These are phyloP conservation scores for Ammospiza caudacuta DNA, from an alignment of 2,113 vertebrate genomes.

Conservation along the genomic window DNA sequence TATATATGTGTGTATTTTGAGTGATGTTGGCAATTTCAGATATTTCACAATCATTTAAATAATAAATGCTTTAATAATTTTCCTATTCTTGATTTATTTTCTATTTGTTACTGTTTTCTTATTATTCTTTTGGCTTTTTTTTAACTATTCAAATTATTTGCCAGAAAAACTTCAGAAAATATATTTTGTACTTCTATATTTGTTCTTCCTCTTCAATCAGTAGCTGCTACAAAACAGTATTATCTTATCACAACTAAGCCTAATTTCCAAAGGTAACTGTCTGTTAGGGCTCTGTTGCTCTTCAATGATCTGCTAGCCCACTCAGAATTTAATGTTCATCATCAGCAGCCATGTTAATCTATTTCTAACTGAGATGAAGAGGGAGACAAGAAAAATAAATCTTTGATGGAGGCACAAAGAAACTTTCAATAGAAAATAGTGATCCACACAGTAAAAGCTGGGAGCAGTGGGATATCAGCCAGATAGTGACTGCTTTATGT, in stretches of 20 bases:
- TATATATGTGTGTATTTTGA: not conserved
- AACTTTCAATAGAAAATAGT: not conserved
- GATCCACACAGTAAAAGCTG: not conserved
- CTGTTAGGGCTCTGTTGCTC: not conserved
- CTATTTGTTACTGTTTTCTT: not conserved
- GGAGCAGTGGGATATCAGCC: not conserved
- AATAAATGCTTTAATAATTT: not conserved
- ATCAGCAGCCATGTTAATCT: not conserved
- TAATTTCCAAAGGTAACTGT: not conserved
- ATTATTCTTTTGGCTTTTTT: not conserved
- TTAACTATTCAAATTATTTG: not conserved
- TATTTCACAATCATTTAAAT: not conserved
- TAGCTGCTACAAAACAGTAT: not conserved
- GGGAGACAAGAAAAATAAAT: not conserved
- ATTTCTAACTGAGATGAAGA: not conserved
- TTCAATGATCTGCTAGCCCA: not conserved
- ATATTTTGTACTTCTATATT: not conserved
- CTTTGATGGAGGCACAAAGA: not conserved
- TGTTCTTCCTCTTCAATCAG: not conserved
- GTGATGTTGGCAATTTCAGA: not conserved
- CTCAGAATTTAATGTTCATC: not conserved
- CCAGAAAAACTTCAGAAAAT: not conserved
- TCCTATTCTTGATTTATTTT: not conserved
- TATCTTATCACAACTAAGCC: not conserved
- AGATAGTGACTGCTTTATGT: not conserved